Conservation (phyloP, 2,113 vertebrate species). For the Lophius piscatorius region DNA sequence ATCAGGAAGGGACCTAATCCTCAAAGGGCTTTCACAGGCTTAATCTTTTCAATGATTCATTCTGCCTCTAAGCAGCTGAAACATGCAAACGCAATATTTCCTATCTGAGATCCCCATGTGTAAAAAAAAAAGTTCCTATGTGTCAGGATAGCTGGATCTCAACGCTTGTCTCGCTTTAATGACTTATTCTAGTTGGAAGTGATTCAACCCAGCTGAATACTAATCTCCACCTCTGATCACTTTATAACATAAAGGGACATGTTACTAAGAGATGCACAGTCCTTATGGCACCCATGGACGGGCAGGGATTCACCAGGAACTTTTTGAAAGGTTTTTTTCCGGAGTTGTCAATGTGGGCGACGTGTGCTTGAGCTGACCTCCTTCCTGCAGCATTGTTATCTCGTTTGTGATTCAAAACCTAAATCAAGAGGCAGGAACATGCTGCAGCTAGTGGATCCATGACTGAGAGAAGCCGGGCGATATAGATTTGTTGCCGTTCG, state of each 20-base stretch:
- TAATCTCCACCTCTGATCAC: slow-evolving; percentile 30
- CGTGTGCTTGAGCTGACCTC: too few species aligned
- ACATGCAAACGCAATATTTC: slow-evolving; percentile 72
- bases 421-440: too few species aligned
- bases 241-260: slow-evolving; percentile 32
- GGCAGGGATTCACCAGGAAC: slow-evolving; percentile 46
- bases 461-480: too few species aligned
- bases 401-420: too few species aligned
- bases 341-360: too few species aligned
- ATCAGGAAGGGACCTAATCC: slow-evolving; percentile 69
- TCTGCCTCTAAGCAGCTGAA: slow-evolving; percentile 66
- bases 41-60: slow-evolving; percentile 75
- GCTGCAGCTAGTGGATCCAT: too few species aligned
- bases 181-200: slow-evolving; percentile 21
- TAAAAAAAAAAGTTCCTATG: slow-evolving; percentile 18
- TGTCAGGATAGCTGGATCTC: slow-evolving; percentile 24
- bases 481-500: too few species aligned
- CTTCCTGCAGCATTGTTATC: too few species aligned
- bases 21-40: slow-evolving; percentile 67
- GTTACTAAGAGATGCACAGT: not conserved
- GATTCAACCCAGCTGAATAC: slow-evolving; percentile 12
- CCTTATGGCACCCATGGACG: slow-evolving; percentile 37
- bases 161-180: slow-evolving; percentile 23
- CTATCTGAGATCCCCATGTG: slow-evolving; percentile 37
- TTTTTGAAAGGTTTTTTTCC: too few species aligned